A percentile compares a stretch with the other conserved stretches of the same genome.
These are phyloP conservation scores for Ranitomeya variabilis DNA, from an alignment of 2,113 vertebrate genomes.

Conservation along the genomic window DNA sequence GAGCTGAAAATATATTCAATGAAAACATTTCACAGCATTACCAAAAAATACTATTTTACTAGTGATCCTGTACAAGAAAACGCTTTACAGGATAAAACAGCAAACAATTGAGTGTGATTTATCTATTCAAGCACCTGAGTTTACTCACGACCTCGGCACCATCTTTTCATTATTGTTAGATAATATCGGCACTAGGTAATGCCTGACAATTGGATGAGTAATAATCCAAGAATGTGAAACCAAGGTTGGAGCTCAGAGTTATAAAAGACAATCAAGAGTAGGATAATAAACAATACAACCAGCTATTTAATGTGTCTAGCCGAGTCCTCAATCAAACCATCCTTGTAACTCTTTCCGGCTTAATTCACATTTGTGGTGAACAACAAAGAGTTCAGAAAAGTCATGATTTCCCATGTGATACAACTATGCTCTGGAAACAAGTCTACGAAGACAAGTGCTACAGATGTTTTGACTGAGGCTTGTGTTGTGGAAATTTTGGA, in stretches of 20 bases:
- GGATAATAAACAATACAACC: conserved; percentile 41
- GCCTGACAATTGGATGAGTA: conserved; percentile 49
- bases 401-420: conserved; percentile 33
- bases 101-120: neutral
- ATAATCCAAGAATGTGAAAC: conserved; percentile 47
- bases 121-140: conserved; percentile 21
- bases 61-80: neutral
- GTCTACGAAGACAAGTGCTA: conserved; percentile 12
- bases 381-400: conserved; percentile 36
- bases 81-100: neutral
- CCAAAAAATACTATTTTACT: neutral
- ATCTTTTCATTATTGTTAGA: conserved; percentile 52
- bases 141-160: conserved; percentile 23
- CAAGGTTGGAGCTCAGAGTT: conserved; percentile 49
- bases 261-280: conserved; percentile 38
- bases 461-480: conserved; percentile 45
- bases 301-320: conserved; percentile 47
- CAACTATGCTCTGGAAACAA: conserved; percentile 25
- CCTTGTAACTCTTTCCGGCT: conserved; percentile 18
- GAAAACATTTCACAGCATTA: neutral
- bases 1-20: neutral
- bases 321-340: neutral
- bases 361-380: conserved; percentile 48
- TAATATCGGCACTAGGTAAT: conserved; percentile 51
- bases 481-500: conserved; percentile 43